Evolutionary conservation across 2,797 vertebrate species (phyloP).

Genomic region (Tenualosa thibaudeaui): DNA sequence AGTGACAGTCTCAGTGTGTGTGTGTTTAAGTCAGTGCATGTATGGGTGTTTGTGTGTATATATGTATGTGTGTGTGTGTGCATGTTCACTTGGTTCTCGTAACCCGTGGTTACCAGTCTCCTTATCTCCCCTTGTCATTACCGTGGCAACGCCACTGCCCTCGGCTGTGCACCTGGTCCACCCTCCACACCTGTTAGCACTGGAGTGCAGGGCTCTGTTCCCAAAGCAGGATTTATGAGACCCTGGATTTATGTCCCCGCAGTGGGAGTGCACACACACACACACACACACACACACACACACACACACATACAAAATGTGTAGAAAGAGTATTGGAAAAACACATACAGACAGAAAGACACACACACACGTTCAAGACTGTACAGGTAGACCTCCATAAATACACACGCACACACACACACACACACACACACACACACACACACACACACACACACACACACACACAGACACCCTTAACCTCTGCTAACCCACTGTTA

Average conservation of each 20-base stretch:
- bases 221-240: not conserved
- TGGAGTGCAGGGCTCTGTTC: not conserved
- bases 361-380: too few relatives aligned
- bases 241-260: not conserved
- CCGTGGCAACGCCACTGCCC: not conserved
- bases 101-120: not conserved
- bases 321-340: too few relatives aligned
- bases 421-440: not conserved
- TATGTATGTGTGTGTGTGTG: not conserved
- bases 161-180: not conserved
- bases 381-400: too few relatives aligned
- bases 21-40: not conserved
- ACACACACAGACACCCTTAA: not conserved
- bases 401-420: not conserved
- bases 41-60: not conserved
- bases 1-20: not conserved
- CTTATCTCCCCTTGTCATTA: conserved; percentile 18
- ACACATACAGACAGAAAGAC: too few relatives aligned
- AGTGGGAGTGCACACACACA: not conserved
- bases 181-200: not conserved
- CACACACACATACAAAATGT: not conserved
- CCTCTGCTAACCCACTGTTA: not conserved
- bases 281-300: not conserved
- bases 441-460: not conserved
- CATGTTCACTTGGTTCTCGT: not conserved